These are phyloP conservation scores for Megaleporinus macrocephalus DNA, from an alignment of 2,113 vertebrate genomes.

Conservation along the genomic window DNA sequence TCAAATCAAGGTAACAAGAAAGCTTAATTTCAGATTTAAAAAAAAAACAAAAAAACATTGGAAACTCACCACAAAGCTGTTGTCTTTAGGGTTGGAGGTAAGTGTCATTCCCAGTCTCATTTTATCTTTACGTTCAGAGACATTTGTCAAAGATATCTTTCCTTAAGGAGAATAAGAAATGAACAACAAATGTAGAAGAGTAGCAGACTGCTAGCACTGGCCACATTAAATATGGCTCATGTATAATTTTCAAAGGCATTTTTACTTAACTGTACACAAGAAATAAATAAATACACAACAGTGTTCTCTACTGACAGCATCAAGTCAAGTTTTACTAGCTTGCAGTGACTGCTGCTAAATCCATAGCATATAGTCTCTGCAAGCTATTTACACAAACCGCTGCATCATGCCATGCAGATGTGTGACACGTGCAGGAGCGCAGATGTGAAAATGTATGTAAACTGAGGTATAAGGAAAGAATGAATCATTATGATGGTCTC, in stretches of 20 bases:
- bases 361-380: constrained; percentile 52
- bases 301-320: neutral
- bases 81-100: constrained; percentile 90
- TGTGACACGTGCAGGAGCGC: constrained; percentile 57
- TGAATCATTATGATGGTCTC: constrained; percentile 57
- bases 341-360: constrained; percentile 33
- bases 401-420: constrained; percentile 57
- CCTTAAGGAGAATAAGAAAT: constrained; percentile 77
- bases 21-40: too few relatives aligned
- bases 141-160: constrained; percentile 95
- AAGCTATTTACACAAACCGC: constrained; percentile 42
- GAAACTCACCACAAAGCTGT: constrained; percentile 93
- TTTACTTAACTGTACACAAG: too few relatives aligned
- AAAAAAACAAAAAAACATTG: too few relatives aligned
- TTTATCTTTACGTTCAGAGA: constrained; percentile 95
- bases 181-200: constrained; percentile 37
- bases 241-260: constrained; percentile 10
- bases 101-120: constrained; percentile 97
- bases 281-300: neutral
- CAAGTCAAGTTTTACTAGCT: neutral
- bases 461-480: constrained; percentile 62
- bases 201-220: constrained; percentile 23
- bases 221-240: constrained; percentile 43
- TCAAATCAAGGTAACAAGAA: neutral
- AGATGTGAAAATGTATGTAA: constrained; percentile 69